These are phyloP conservation scores for Eilema caniola DNA, from an alignment of 2,888 invertebrate genomes.

Conservation along the genomic window DNA sequence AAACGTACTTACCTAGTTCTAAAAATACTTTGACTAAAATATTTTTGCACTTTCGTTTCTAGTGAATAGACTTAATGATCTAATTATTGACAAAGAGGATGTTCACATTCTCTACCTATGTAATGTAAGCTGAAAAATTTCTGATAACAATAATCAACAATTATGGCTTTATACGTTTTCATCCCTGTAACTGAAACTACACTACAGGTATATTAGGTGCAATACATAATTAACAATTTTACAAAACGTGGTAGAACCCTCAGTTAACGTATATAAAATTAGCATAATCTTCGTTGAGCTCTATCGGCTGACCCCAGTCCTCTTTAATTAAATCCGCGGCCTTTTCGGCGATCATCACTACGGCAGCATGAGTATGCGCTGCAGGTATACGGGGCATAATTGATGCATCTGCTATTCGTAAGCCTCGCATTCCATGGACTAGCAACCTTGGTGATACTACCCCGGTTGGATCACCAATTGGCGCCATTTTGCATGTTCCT, in stretches of 20 bases:
- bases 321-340: conserved; percentile 84
- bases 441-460: conserved; percentile 88
- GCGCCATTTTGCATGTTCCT: conserved; percentile 92
- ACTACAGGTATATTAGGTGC: no score
- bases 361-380: conserved; percentile 85
- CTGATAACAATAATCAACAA: not conserved
- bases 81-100: not conserved
- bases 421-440: conserved; percentile 75
- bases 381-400: conserved; percentile 86
- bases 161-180: no score
- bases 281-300: not conserved
- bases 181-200: no score
- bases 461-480: conserved; percentile 85
- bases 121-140: no score
- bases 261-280: conserved; percentile 6
- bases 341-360: conserved; percentile 86
- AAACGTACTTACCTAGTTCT: no score
- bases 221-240: no score
- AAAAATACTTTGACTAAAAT: no score
- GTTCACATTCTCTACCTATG: no score
- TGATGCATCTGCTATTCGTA: conserved; percentile 85
- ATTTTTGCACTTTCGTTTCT: no score
- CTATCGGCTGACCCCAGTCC: conserved; percentile 69
- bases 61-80: no score
- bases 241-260: not conserved